These are phyloP conservation scores for Listronotus oregonensis DNA, from an alignment of 1,140 invertebrate species.

Conservation along the genomic window DNA sequence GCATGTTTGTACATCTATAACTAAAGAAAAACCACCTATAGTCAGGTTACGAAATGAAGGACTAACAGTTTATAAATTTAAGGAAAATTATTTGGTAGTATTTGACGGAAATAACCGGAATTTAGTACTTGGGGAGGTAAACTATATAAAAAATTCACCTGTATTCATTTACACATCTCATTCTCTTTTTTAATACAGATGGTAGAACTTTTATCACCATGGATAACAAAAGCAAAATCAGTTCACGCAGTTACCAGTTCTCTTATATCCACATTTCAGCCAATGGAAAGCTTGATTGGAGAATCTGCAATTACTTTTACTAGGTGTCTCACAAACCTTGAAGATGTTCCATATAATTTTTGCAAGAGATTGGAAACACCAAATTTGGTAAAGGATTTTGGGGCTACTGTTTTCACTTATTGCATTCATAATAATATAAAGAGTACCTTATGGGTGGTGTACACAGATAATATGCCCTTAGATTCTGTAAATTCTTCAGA, in stretches of 20 bases:
- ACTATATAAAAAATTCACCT: constrained; percentile 3
- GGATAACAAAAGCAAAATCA: constrained; percentile 37
- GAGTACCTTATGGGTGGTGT: constrained; percentile 43
- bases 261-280: constrained; percentile 13
- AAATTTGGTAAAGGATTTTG: constrained; percentile 46
- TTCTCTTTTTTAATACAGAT: constrained; percentile 40
- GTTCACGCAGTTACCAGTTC: constrained; percentile 41
- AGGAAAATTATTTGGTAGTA: constrained; percentile 31
- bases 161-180: background rate
- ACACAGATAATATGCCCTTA: constrained; percentile 42
- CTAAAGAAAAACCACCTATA: constrained; percentile 23
- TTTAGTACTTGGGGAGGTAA: constrained; percentile 38
- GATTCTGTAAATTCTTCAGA: constrained; percentile 45
- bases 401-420: constrained; percentile 43
- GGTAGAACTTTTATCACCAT: constrained; percentile 37
- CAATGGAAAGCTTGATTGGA: constrained; percentile 2
- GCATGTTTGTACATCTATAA: constrained; percentile 31
- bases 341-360: constrained; percentile 25
- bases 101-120: constrained; percentile 37
- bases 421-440: constrained; percentile 37
- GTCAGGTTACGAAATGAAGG: constrained; percentile 38
- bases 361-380: constrained; percentile 43
- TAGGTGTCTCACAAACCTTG: constrained; percentile 33
- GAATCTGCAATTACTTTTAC: constrained; percentile 30
- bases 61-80: constrained; percentile 27